Base-by-base conservation (phyloP, 2,888 invertebrate genomes). In the Leucoma salicis region DNA sequence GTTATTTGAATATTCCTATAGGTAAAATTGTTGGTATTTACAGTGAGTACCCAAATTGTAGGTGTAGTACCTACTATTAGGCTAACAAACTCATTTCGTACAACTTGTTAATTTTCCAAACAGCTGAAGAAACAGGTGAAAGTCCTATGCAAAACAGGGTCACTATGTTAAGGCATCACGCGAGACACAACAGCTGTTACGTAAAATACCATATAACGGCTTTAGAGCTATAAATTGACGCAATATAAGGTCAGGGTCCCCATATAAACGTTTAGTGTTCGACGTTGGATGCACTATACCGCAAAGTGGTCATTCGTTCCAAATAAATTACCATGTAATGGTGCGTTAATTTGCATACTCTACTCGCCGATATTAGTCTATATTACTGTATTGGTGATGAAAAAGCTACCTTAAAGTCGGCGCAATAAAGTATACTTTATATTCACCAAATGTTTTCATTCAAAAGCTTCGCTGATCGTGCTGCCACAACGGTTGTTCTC, bases 241-340 rank as follows among this genome's bases (percentile, higher is more conserved):
- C 80, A 74, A 79, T 83, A 82, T 88, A 90, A 90, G 90, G 90
- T 90, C 90, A 90, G 76, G 90, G 90, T 85, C 82, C 80, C 82
- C 79, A 79, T 80, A 84, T 79, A 82, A 85, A 85, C 81, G 82
- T 78, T 82, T 80, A 79, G 75, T 68, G 76, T 81, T 81, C 83
- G 78, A 70, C 63, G 68, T 67, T 63, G 71, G 73, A 87, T 88
- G 87, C 86, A 86, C 84, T 80, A 78, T 75, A 72, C 86, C 87
- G 75, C 87, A 83, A 87, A 89, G 84, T 90, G 90, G 88, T 90
- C 90, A 90, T 89, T 90, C 89, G 81, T 21, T 21, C 21, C 82
- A 89, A 86, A 90, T 90, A 90, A 89, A 90, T 90, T 88, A 88
- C 88, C 83, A 81, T 85, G 86, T 89, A 90, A 90, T 88, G 80